Evolutionary conservation across 1,140 invertebrate species (phyloP).

Genomic region (Papilio polyxenes): DNA sequence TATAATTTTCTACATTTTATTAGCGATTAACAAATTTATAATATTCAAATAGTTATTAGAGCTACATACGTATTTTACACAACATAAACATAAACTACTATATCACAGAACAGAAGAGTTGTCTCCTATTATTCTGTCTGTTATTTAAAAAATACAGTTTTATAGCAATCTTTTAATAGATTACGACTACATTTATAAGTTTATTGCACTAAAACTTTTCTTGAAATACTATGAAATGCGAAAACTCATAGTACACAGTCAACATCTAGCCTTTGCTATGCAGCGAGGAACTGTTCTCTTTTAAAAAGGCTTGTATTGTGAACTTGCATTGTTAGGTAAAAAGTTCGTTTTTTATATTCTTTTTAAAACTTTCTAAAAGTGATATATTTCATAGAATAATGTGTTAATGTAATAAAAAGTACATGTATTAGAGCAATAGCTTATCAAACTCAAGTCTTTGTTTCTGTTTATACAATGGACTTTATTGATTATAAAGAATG

Average conservation of each 20-base stretch:
- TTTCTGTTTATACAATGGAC: neutral
- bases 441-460: neutral
- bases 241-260: no score
- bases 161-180: neutral
- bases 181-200: no score
- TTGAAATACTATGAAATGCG: no score
- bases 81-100: neutral
- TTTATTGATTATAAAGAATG: conserved; percentile 9
- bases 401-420: neutral
- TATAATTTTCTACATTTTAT: conserved; percentile 13
- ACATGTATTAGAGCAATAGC: neutral
- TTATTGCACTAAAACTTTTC: no score
- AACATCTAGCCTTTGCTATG: no score
- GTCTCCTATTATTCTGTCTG: neutral
- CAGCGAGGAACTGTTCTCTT: no score
- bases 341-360: no score
- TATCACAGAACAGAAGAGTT: neutral
- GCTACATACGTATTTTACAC: neutral
- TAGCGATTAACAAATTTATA: conserved; percentile 8
- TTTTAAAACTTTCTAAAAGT: neutral
- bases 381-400: neutral
- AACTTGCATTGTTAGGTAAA: no score
- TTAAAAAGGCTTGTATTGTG: no score
- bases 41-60: neutral
- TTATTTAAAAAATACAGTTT: neutral